phyloP scores from a whole-genome alignment of 2,888 invertebrate genomes.

The Spicauda simplicius region DNA sequence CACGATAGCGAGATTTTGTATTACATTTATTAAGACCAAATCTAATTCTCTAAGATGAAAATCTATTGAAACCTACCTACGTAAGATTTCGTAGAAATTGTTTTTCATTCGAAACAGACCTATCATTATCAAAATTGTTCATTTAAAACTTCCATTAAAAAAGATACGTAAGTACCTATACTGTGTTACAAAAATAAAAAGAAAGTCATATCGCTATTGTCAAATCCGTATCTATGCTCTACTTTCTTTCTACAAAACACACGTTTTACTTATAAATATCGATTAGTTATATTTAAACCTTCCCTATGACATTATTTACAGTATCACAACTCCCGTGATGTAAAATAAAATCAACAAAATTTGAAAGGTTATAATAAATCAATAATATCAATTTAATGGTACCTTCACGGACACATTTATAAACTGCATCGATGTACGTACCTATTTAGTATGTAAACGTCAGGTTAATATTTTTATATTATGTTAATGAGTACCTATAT shows the following conservation, averaged over 20 bases:
- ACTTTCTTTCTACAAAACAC: constrained; percentile 20
- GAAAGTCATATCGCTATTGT: constrained; percentile 10
- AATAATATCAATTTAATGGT: neutral
- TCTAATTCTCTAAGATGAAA: neutral
- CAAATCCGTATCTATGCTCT: constrained; percentile 15
- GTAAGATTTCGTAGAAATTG: neutral
- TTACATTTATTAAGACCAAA: neutral
- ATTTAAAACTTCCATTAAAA: neutral
- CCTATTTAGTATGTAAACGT: too few relatives aligned
- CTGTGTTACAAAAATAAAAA: constrained; percentile 3
- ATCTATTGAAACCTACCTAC: too few relatives aligned
- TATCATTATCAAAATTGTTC: constrained; percentile 9
- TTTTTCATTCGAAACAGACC: neutral
- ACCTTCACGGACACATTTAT: neutral
- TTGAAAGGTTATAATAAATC: neutral
- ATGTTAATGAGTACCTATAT: too few relatives aligned
- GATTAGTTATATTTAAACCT: neutral
- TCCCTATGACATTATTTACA: neutral
- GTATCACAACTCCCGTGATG: neutral
- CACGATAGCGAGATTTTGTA: neutral
- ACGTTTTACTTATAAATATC: neutral
- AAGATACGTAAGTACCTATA: neutral
- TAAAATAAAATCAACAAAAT: neutral
- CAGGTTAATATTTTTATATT: too few relatives aligned
- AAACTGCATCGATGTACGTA: neutral